A percentile compares a stretch with the other conserved stretches of the same genome.
phyloP scores from a whole-genome alignment of 2,113 vertebrate species.

The Dipodomys merriami region DNA sequence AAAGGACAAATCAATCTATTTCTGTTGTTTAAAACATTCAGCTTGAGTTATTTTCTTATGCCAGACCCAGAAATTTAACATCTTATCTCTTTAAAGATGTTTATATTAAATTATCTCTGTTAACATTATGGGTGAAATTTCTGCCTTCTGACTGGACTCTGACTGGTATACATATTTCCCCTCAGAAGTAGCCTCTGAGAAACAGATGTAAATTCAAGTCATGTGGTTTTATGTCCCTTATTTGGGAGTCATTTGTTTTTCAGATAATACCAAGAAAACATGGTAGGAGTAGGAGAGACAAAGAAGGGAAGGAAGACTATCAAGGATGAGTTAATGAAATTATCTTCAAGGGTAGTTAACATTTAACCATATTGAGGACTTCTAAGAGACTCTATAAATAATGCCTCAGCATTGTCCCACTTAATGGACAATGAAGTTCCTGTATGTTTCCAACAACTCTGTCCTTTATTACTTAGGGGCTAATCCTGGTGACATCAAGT shows the following conservation, averaged over 20 bases:
- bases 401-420: constrained; percentile 30
- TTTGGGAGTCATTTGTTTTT: constrained; percentile 46
- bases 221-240: not conserved
- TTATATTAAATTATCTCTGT: constrained; percentile 15
- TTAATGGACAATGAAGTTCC: not conserved
- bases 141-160: constrained; percentile 5
- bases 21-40: constrained; percentile 1
- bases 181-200: not conserved
- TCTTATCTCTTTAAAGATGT: not conserved
- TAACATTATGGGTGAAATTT: constrained; percentile 10
- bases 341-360: not conserved
- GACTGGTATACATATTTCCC: not conserved
- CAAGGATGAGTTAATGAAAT: not conserved
- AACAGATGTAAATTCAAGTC: not conserved
- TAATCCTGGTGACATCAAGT: constrained; percentile 13
- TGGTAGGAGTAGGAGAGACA: not conserved
- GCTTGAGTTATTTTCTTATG: constrained; percentile 9
- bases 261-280: constrained; percentile 1
- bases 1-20: not conserved
- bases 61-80: not conserved
- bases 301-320: not conserved
- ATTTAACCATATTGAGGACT: not conserved
- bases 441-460: constrained; percentile 35
- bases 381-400: not conserved
- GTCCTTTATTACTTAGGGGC: not conserved